Conservation (phyloP, 2,888 invertebrate species). For the Gryllus longicercus region DNA sequence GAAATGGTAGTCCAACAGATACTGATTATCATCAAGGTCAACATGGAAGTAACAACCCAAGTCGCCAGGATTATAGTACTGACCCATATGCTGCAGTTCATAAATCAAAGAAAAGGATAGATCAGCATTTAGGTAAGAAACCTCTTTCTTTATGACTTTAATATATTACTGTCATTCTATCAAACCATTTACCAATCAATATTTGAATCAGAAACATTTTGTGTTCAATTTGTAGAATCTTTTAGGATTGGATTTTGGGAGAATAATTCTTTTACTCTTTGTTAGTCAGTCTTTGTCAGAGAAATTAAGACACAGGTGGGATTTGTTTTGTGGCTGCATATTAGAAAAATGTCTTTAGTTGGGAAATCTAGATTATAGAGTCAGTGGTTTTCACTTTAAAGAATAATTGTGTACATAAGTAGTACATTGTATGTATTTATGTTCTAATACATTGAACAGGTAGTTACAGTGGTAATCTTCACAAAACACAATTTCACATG, state of each 20-base stretch:
- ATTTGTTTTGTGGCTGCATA: no score
- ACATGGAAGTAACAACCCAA: constrained; percentile 54
- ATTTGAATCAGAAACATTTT: constrained; percentile 4
- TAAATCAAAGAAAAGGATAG: constrained; percentile 83
- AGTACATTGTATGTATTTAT: no score
- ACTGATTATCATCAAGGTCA: constrained; percentile 63
- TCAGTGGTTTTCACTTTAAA: no score
- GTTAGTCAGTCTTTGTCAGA: constrained; percentile 3
- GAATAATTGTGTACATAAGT: no score
- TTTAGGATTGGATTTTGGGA: constrained; percentile 23
- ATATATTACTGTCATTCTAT: background rate
- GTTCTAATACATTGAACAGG: no score
- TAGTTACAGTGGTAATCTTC: no score
- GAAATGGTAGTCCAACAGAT: constrained; percentile 50
- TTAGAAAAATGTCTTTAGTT: no score
- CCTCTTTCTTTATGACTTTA: background rate
- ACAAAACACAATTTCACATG: no score
- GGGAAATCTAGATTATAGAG: no score
- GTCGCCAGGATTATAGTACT: constrained; percentile 71
- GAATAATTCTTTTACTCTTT: constrained; percentile 25
- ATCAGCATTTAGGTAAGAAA: constrained; percentile 79
- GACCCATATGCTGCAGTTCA: constrained; percentile 87
- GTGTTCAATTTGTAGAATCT: background rate
- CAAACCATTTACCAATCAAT: background rate
- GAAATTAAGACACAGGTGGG: background rate